phyloP scores from a whole-genome alignment of 1,140 invertebrate species.

The Euborellia annulipes region DNA sequence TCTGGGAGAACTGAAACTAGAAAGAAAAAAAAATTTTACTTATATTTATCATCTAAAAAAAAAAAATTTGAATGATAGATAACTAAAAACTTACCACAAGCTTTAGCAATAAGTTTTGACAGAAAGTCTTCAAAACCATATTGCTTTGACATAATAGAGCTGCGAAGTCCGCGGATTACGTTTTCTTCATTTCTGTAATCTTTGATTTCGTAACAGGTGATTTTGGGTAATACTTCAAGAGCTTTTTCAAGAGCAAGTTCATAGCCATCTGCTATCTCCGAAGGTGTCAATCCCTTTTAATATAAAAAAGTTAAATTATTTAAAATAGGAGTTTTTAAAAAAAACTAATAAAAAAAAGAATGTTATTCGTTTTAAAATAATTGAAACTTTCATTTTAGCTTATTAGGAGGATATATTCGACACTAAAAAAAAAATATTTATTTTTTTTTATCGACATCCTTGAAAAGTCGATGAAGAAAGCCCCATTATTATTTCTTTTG shows the following conservation, averaged over 20 bases:
- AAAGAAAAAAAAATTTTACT: conserved; percentile 13
- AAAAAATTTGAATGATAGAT: no score
- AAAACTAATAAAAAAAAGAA: no score
- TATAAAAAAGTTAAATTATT: conserved; percentile 16
- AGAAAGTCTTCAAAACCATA: conserved; percentile 94
- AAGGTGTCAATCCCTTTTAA: conserved; percentile 86
- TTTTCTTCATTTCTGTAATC: conserved; percentile 53
- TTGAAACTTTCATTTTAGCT: no score
- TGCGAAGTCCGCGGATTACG: conserved; percentile 53
- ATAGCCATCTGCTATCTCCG: conserved; percentile 91
- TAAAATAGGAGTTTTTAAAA: no score
- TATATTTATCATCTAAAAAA: no score
- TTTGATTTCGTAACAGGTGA: conserved; percentile 69
- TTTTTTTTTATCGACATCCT: no score
- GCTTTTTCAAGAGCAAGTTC: conserved; percentile 80
- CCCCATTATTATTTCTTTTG: no score
- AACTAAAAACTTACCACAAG: conserved; percentile 43
- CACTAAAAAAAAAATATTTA: no score
- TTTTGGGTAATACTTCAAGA: conserved; percentile 64
- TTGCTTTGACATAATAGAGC: conserved; percentile 94
- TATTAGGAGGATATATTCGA: no score
- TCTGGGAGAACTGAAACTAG: conserved; percentile 72
- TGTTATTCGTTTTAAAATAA: no score
- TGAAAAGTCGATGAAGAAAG: no score
- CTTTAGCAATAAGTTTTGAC: conserved; percentile 67